phyloP scores from a whole-genome alignment of 2,888 invertebrate genomes.

The Phalera bucephala region DNA sequence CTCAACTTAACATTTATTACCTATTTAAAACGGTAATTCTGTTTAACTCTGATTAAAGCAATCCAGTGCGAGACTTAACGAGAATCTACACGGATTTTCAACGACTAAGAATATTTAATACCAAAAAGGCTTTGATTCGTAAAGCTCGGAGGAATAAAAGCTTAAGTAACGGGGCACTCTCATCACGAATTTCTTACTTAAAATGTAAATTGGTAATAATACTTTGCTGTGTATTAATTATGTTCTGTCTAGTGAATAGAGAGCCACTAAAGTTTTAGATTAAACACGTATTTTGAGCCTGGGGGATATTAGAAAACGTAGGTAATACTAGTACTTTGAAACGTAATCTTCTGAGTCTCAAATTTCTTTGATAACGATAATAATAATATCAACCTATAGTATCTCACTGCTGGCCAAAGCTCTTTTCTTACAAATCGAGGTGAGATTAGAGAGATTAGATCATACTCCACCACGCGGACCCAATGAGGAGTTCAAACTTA shows the following conservation, averaged over 20 bases:
- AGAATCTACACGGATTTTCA: neutral
- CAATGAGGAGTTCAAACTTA: no score
- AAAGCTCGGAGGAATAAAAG: neutral
- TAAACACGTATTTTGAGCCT: no score
- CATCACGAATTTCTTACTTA: conserved; percentile 1
- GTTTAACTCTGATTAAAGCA: neutral
- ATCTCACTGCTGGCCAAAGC: no score
- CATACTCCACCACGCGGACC: no score
- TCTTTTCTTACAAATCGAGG: no score
- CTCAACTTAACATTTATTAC: neutral
- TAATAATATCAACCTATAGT: no score
- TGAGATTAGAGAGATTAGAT: no score
- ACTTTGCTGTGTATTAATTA: conserved; percentile 20
- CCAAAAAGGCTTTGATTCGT: neutral
- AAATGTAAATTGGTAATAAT: conserved; percentile 7
- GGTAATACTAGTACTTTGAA: no score
- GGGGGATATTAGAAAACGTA: no score
- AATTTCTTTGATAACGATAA: no score
- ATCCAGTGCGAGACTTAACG: neutral
- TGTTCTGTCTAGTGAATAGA: conserved; percentile 17
- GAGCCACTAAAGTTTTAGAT: conserved; percentile 15
- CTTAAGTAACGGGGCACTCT: neutral
- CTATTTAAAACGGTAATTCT: neutral
- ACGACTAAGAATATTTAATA: neutral
- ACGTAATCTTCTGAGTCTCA: no score